Evolutionary conservation across 2,888 invertebrate species (phyloP).

Genomic region (Agrotis exclamationis): DNA sequence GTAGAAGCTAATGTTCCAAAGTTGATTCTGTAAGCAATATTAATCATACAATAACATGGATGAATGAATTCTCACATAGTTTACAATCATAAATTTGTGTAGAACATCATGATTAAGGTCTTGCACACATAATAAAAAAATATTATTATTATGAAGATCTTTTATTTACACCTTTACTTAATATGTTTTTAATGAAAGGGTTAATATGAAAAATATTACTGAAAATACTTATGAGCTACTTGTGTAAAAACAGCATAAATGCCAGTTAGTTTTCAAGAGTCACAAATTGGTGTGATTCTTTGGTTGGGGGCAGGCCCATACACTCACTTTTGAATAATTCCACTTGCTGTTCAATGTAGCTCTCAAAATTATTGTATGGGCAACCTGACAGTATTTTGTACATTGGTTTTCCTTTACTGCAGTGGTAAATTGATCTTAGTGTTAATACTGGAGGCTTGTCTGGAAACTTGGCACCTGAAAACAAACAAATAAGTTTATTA

Average conservation of each 20-base stretch:
- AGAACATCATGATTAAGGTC: conserved; percentile 18
- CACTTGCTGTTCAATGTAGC: conserved; percentile 87
- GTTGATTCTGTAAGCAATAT: conserved; percentile 19
- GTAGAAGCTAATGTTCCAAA: conserved; percentile 13
- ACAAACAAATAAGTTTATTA: not conserved
- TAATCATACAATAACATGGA: conserved; percentile 13
- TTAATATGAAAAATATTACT: conserved; percentile 3
- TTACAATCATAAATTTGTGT: conserved; percentile 33
- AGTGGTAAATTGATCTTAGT: conserved; percentile 91
- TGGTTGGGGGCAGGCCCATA: conserved; percentile 74
- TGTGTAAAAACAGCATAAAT: conserved; percentile 5
- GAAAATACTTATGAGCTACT: not conserved
- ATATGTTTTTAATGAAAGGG: not conserved
- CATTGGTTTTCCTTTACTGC: conserved; percentile 84
- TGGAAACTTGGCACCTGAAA: conserved; percentile 89
- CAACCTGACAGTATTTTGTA: conserved; percentile 83
- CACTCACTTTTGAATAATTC: conserved; percentile 88
- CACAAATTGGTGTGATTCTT: conserved; percentile 74
- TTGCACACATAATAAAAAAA: conserved; percentile 46
- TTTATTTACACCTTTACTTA: conserved; percentile 43
- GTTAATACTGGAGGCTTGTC: conserved; percentile 89
- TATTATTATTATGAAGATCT: conserved; percentile 29
- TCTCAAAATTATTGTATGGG: conserved; percentile 86
- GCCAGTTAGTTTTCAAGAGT: conserved; percentile 75
- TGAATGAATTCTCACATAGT: conserved; percentile 30